Evolutionary conservation across 2,113 vertebrate species (phyloP).

Genomic region (Pachyramphus minor): DNA sequence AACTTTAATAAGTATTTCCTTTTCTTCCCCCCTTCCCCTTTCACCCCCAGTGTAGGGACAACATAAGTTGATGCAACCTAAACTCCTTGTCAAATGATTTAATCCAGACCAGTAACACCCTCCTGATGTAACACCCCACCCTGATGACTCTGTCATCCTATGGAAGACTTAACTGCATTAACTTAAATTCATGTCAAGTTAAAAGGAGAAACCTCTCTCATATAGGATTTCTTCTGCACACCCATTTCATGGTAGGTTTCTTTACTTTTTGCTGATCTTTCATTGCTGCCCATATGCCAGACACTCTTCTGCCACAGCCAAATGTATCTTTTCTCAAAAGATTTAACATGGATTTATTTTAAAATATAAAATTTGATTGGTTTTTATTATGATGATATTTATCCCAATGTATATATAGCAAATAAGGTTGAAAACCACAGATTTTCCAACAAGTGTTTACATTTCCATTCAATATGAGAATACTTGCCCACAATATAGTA

Average conservation of each 20-base stretch:
- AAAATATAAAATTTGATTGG: neutral
- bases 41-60: rapidly evolving
- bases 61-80: neutral
- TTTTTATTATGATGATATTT: too few species aligned
- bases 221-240: neutral
- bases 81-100: neutral
- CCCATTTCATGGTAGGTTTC: neutral
- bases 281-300: neutral
- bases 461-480: neutral
- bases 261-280: neutral
- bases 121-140: neutral
- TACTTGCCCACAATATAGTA: neutral
- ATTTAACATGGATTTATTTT: neutral
- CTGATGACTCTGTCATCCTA: neutral
- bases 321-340: neutral
- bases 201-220: neutral
- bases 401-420: neutral
- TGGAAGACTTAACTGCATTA: neutral
- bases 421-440: neutral
- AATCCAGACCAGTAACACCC: neutral
- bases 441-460: neutral
- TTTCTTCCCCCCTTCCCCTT: rapidly evolving
- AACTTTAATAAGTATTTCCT: neutral
- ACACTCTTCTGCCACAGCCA: neutral
- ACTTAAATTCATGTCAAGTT: neutral